Base-by-base conservation (phyloP, 1,140 invertebrate genomes). In the Drosophila quadrilineata region DNA sequence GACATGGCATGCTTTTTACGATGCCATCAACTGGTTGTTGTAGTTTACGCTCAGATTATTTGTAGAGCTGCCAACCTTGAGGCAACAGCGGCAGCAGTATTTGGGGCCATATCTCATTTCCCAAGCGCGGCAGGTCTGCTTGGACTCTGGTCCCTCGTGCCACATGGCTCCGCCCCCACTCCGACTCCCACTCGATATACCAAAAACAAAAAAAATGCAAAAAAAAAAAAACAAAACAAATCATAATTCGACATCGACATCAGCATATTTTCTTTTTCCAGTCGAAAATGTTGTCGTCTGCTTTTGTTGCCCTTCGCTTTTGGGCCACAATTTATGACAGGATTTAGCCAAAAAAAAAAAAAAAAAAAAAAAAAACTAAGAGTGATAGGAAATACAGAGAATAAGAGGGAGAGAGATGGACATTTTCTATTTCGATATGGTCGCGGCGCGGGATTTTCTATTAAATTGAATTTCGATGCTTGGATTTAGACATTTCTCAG, bases 161-260 rank as follows among this genome's bases (percentile, higher is more conserved):
- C 36, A 16, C 22, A n/a, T n/a, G n/a, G n/a, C n/a, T n/a, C 14
- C 9, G 3, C 40, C n/a, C 29, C 58, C 6, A 10, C 14, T n/a
- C 21, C 4, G 10, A 10, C 16, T 12, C 4, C 14, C 69, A 71
- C 60, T 75, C 62, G 62, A 73, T 19, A n/a, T n/a, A n/a, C n/a
- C n/a, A n/a, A n/a, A n/a, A n/a, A n/a, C n/a, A n/a, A n/a, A n/a
- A n/a, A n/a, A n/a, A n/a, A n/a, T n/a, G n/a, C n/a, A n/a, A n/a
- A n/a, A n/a, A 52, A 26, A 52, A 36, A 17, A 17, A 38, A 26
- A 40, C 24, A 79, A 84, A 82, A 82, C 77, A 82, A 82, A 82
- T 82, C 77, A 82, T 82, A 85, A 77, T 84, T 82, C 79, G 79
- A 75, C 77, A 82, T 70, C 74, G 77, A 73, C 79, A 85, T 82